These are phyloP conservation scores for Lomographa bimaculata DNA, from an alignment of 2,888 invertebrate genomes.

Conservation along the genomic window DNA sequence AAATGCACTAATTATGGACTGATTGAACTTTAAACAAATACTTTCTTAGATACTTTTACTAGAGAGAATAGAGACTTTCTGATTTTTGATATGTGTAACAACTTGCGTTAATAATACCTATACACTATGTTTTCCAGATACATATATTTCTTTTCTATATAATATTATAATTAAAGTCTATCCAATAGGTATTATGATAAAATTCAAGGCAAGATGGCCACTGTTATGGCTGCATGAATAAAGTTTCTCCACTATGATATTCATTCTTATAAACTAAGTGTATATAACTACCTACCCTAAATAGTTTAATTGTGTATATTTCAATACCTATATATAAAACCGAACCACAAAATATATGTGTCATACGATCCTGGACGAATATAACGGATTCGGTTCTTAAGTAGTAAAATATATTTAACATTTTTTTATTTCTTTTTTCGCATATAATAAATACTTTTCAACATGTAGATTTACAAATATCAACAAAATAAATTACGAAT, in stretches of 20 bases:
- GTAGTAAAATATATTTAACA: slow-evolving; percentile 73
- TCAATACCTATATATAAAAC: slow-evolving; percentile 52
- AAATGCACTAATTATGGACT: slow-evolving; percentile 79
- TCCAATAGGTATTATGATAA: slow-evolving; percentile 29
- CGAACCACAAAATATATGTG: slow-evolving; percentile 19
- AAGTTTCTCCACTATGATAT: slow-evolving; percentile 29
- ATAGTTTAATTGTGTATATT: slow-evolving; percentile 64
- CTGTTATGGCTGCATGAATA: slow-evolving; percentile 61
- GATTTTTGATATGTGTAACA: slow-evolving; percentile 1
- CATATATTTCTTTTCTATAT: slow-evolving; percentile 7
- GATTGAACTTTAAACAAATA: slow-evolving; percentile 35
- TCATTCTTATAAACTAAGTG: slow-evolving; percentile 20
- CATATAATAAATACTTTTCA: slow-evolving; percentile 81
- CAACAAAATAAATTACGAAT: slow-evolving; percentile 84
- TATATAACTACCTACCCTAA: slow-evolving; percentile 55
- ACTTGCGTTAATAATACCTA: too few species aligned
- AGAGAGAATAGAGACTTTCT: not conserved
- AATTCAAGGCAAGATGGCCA: slow-evolving; percentile 79
- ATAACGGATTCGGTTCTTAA: slow-evolving; percentile 60
- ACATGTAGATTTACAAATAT: slow-evolving; percentile 84
- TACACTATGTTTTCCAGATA: too few species aligned
- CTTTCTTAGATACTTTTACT: slow-evolving; percentile 1
- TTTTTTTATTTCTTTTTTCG: slow-evolving; percentile 71
- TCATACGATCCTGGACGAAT: slow-evolving; percentile 38
- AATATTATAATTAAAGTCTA: slow-evolving; percentile 17